phyloP scores from a whole-genome alignment of 2,888 invertebrate species.

The Eupithecia dodoneata region DNA sequence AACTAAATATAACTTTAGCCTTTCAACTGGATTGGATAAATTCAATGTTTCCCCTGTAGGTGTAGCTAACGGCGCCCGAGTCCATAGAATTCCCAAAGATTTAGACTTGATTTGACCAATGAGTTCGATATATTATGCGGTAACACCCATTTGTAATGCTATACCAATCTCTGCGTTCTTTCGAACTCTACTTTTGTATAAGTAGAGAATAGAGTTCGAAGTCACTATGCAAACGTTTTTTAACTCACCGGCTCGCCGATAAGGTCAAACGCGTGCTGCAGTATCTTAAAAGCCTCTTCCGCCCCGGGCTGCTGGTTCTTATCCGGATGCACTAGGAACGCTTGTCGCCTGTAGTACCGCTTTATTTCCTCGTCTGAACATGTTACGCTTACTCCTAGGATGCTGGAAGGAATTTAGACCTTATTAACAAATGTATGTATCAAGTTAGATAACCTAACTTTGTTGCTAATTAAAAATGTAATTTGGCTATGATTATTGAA shows the following conservation, averaged over 20 bases:
- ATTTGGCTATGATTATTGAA: not conserved
- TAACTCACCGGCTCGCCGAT: slow-evolving; percentile 93
- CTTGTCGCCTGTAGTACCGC: slow-evolving; percentile 96
- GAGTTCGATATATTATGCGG: no score
- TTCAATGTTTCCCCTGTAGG: no score
- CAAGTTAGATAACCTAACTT: not conserved
- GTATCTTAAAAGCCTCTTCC: slow-evolving; percentile 97
- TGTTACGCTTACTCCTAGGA: slow-evolving; percentile 93
- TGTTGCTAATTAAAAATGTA: not conserved
- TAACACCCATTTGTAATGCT: no score
- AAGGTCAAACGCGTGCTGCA: slow-evolving; percentile 97
- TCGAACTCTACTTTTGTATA: no score
- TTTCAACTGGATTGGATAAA: no score
- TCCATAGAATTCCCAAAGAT: no score
- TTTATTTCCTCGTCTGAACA: slow-evolving; percentile 97
- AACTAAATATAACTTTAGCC: no score
- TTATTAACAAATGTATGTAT: not conserved
- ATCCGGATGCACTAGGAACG: slow-evolving; percentile 97
- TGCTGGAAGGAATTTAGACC: slow-evolving; percentile 78
- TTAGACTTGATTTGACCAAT: no score
- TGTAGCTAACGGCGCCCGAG: no score
- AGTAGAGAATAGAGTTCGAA: no score
- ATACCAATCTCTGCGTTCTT: no score
- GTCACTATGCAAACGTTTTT: no score
- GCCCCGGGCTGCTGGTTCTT: slow-evolving; percentile 98